Base-by-base conservation (phyloP, 2,888 invertebrate genomes). In the Synanthedon tipuliformis region DNA sequence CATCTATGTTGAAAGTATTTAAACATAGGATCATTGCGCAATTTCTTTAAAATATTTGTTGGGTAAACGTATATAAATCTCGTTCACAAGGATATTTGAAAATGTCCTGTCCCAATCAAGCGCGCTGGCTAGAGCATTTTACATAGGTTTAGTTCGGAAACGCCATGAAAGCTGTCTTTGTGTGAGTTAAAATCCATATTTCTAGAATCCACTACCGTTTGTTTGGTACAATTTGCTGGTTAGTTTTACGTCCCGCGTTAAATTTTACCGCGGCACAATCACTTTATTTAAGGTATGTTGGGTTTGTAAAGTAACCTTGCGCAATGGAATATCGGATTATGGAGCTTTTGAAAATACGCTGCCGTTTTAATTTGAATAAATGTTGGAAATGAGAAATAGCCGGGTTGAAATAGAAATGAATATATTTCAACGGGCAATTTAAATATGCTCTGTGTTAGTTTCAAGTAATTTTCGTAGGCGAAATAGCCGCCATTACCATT, bases 251-350 rank as follows among this genome's bases (percentile, higher is more conserved):
- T 18, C 3, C 11, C 49, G 49, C 49, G 16, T 49, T 18, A 49
- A 49, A 49, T 49, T 49, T 49, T 49, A 23, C 23, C 23, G 18
- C 12, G 49, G 49, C 11, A 49, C 23, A 49, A 49, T 49, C 23
- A 49, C 49, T 49, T 49, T 49, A 49, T 49, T 49, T 49, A 45
- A 45, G 45, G 45, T 45, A 45, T 45, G 45, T 45, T n/a, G 45
- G 45, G 45, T 45, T 45, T 45, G 45, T 45, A 45, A 45, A 45
- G 45, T 45, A 45, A 45, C 45, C 45, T 45, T 45, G 45, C 15
- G 45, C 45, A 45, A 45, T 45, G 45, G 12, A 45, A 45, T 45
- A 45, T 45, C 45, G 45, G 45, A 45, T 45, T 45, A 45, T 45
- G 45, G 12, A 45, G 45, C 45, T 45, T 45, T 45, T 45, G 45